Evolutionary conservation across 2,797 vertebrate genomes (phyloP), one percentile per base, ranked within the genome.

Genomic region (Perodicticus potto): DNA sequence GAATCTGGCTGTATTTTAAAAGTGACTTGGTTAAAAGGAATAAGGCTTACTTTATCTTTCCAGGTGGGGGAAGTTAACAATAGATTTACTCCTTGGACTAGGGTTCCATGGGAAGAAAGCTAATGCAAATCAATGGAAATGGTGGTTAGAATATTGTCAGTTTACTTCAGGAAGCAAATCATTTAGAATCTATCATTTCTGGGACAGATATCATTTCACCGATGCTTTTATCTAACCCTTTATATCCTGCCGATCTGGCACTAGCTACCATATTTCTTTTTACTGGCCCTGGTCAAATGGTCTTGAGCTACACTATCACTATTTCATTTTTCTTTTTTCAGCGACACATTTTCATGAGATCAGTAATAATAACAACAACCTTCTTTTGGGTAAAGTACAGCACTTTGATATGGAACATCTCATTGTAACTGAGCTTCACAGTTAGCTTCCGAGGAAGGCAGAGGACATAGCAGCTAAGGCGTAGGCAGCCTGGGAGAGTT

Each of bases 261-360:
- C 27, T 81, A 4, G 20, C 1, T 49, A 43, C 3, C 67, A 0
- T 37, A 37, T 87, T 82, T 87, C 22, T 32, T 57, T 73, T 32
- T 87, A 17, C 94, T 61, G 29, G 77, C 12, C 69, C 80, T 59
- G 89, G 25, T 83, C 19, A 87, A 80, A 85, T 43, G 25, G 13
- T 2, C 25, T 84, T 49, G 34, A 88, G 17, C 4, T 29, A 45
- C 11, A 55, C 23, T 40, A 25, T n/a, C 12, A 67, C 16, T 63
- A 22, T 1, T 22, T 45, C 78, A 45, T 23, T 67, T 59, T 81
- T n/a, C 1, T 91, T 76, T 63, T 61, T 91, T 45, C 9, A 87
- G 13, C 32, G 9, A 65, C 11, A 37, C 37, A 27, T 88, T 95
- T 93, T 89, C 59, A 91, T 76, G 61, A 89, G 72, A 63, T 61